A percentile compares a stretch with the other conserved stretches of the same genome.
phyloP scores from a whole-genome alignment of 2,888 invertebrate species.

The Dryadula phaetusa region DNA sequence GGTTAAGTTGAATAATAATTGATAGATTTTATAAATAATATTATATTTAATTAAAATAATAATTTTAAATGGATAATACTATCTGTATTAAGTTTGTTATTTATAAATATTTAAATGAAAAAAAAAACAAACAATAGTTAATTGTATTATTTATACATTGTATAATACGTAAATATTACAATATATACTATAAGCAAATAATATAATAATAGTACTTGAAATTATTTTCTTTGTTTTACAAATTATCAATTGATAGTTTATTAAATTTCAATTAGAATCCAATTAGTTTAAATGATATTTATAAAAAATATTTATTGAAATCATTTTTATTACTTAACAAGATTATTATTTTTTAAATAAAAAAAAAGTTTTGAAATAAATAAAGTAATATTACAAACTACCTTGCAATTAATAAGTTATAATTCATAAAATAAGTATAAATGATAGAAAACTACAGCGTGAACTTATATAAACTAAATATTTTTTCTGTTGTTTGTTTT shows the following conservation, averaged over 20 bases:
- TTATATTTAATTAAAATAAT: too few relatives aligned
- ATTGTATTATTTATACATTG: too few relatives aligned
- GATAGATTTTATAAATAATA: too few relatives aligned
- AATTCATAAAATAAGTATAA: not conserved
- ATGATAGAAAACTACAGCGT: not conserved
- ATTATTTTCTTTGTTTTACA: not conserved
- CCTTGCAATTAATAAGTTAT: not conserved
- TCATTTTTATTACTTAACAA: not conserved
- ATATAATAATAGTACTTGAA: too few relatives aligned
- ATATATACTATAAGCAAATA: too few relatives aligned
- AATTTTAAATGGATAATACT: too few relatives aligned
- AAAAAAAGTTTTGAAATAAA: not conserved
- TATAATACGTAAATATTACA: too few relatives aligned
- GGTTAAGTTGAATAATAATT: too few relatives aligned
- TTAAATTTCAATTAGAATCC: not conserved
- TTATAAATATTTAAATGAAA: too few relatives aligned
- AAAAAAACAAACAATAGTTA: too few relatives aligned
- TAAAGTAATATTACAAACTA: not conserved
- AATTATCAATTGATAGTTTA: not conserved
- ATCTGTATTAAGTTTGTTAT: too few relatives aligned
- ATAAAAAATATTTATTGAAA: not conserved
- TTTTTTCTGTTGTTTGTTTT: constrained; percentile 25
- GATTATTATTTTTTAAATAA: not conserved
- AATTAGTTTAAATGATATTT: not conserved
- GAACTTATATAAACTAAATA: not conserved